Conservation (phyloP, 2,888 invertebrate species). For the Cantharis rufa region DNA sequence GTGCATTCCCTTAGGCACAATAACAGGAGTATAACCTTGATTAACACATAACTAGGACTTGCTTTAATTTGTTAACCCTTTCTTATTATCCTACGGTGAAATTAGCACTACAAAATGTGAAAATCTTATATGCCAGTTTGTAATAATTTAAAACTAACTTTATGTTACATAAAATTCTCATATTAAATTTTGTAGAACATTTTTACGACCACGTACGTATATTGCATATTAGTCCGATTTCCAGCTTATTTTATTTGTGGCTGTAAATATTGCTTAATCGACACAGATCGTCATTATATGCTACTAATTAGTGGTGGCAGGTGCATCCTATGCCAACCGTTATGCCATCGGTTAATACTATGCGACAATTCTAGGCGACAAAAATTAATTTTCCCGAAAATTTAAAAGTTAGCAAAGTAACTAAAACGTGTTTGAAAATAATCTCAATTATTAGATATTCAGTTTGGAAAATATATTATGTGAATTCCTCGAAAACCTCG, state of each 20-base stretch:
- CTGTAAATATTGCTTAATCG: slow-evolving; percentile 56
- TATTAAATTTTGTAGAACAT: not conserved
- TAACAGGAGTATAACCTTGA: slow-evolving; percentile 53
- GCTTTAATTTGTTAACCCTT: slow-evolving; percentile 34
- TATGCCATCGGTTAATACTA: not conserved
- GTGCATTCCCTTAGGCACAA: slow-evolving; percentile 49
- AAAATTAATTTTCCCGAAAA: not conserved
- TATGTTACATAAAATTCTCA: not conserved
- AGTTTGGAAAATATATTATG: slow-evolving; percentile 13
- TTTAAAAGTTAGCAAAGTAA: not conserved
- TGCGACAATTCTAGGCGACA: not conserved
- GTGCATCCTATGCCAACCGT: slow-evolving; percentile 49
- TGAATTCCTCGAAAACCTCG: slow-evolving; percentile 10
- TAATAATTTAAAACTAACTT: not conserved
- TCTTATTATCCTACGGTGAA: slow-evolving; percentile 25
- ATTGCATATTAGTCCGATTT: slow-evolving; percentile 1
- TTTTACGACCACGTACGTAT: not conserved
- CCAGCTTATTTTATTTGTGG: slow-evolving; percentile 25
- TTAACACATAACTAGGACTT: slow-evolving; percentile 50
- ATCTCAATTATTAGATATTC: not conserved
- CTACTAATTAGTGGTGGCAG: slow-evolving; percentile 58
- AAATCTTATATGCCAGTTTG: not conserved
- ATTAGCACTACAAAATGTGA: not conserved
- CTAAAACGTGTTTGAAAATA: not conserved
- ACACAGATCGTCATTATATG: slow-evolving; percentile 55